phyloP scores from a whole-genome alignment of 2,888 invertebrate species.

The Heliconius erato region DNA sequence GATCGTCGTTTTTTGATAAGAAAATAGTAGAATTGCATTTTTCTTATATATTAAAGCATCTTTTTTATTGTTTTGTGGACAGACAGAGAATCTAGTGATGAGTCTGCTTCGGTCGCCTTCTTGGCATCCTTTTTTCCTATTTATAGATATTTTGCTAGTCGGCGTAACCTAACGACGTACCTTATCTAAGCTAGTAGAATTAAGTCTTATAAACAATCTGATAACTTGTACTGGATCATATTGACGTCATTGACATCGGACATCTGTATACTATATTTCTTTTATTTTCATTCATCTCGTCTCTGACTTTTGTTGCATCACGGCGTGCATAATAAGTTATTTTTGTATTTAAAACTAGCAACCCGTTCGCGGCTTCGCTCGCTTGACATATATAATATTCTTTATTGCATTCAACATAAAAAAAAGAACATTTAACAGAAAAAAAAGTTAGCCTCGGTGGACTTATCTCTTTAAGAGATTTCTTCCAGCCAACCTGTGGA shows the following conservation, averaged over 20 bases:
- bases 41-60: not conserved
- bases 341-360: no score
- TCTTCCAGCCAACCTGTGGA: no score
- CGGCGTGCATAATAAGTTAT: not conserved
- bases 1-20: not conserved
- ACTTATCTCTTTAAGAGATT: no score
- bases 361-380: no score
- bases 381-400: no score
- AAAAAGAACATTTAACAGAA: no score
- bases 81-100: not conserved
- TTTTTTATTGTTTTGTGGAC: not conserved
- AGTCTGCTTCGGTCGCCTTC: no score
- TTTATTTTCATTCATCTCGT: not conserved
- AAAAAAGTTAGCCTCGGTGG: no score
- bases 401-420: no score
- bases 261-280: not conserved
- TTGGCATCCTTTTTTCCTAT: not conserved
- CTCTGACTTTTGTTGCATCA: not conserved
- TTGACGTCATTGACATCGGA: not conserved
- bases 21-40: not conserved
- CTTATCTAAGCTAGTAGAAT: not conserved
- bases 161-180: not conserved
- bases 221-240: not conserved
- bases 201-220: not conserved
- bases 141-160: not conserved